These are phyloP conservation scores for Sinocyclocheilus anshuiensis DNA, from an alignment of 2,113 vertebrate species.

Conservation along the genomic window DNA sequence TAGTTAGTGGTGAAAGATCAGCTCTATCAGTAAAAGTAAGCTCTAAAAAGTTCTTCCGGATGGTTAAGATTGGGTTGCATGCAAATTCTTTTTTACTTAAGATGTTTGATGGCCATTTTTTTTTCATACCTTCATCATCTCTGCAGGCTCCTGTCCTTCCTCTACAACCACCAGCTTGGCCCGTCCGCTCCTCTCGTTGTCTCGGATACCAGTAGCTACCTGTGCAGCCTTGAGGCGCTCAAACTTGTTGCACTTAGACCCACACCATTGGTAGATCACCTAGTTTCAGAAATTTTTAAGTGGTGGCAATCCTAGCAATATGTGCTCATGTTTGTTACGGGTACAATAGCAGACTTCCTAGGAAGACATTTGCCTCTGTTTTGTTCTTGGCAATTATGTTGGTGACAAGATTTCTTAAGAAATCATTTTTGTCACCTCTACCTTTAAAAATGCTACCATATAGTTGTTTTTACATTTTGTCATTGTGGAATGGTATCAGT, in stretches of 20 bases:
- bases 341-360: background rate
- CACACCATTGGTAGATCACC: constrained; percentile 93
- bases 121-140: constrained; percentile 74
- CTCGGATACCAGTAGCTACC: constrained; percentile 86
- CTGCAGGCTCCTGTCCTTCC: constrained; percentile 79
- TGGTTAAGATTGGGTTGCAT: background rate
- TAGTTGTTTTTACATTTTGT: background rate
- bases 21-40: no score
- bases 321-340: background rate
- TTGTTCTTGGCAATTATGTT: background rate
- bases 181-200: constrained; percentile 87
- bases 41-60: background rate
- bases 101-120: background rate
- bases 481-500: background rate
- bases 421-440: no score
- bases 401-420: background rate
- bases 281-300: constrained; percentile 54
- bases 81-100: background rate
- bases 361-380: background rate
- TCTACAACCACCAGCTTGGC: constrained; percentile 82
- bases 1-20: background rate
- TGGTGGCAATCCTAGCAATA: background rate
- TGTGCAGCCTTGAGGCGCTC: constrained; percentile 87
- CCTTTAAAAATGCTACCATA: background rate
- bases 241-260: constrained; percentile 86